Conservation (phyloP, 2,113 vertebrate genomes). For the Axis porcinus region DNA sequence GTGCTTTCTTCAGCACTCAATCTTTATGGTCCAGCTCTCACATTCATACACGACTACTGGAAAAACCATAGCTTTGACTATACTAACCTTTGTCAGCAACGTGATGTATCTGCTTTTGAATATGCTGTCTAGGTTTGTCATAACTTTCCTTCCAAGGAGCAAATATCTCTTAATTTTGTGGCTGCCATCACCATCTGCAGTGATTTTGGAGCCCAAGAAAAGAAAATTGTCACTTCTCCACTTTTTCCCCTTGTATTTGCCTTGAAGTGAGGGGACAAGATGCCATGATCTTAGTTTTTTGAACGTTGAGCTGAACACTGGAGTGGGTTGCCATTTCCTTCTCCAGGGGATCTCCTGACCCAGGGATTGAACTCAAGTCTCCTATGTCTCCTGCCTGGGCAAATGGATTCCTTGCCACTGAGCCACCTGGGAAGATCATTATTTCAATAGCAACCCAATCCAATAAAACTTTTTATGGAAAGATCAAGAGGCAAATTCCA, state of each 20-base stretch:
- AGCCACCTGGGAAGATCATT: not conserved
- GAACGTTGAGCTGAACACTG: not conserved
- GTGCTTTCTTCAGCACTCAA: rapidly evolving
- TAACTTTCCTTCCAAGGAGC: not conserved
- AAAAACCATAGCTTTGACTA: not conserved
- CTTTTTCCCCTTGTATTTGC: not conserved
- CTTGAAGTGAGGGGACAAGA: not conserved
- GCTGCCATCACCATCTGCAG: not conserved
- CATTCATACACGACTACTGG: not conserved
- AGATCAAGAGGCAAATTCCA: not conserved
- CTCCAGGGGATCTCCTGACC: not conserved
- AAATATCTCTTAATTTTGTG: not conserved
- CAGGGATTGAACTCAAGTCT: not conserved
- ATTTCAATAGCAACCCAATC: not conserved
- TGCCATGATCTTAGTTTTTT: not conserved
- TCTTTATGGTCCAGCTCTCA: not conserved
- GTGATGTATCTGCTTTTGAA: not conserved
- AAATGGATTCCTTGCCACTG: not conserved
- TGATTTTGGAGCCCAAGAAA: not conserved
- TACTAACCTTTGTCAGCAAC: not conserved
- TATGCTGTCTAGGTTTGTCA: not conserved
- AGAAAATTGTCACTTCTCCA: not conserved
- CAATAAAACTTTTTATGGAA: not conserved
- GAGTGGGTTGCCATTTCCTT: not conserved
- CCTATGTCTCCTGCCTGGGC: not conserved